Conservation (phyloP, 2,113 vertebrate genomes). For the Oostethus manadensis region DNA sequence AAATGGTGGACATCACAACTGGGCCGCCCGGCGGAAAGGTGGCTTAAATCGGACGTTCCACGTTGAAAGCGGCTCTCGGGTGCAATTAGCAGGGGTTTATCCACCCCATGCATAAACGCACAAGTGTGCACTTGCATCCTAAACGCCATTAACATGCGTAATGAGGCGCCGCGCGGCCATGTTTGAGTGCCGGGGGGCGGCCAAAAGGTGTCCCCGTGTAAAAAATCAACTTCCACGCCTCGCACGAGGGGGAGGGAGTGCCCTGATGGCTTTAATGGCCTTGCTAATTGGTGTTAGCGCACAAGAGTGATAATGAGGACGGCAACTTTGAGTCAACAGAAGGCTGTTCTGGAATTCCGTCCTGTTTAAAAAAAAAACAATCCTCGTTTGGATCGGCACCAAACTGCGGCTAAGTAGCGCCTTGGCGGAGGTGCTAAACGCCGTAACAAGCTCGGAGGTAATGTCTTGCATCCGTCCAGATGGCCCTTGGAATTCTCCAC, state of each 20-base stretch:
- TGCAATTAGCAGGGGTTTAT: constrained; percentile 43
- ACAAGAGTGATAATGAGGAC: constrained; percentile 57
- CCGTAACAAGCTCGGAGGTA: constrained; percentile 16
- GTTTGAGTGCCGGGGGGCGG: constrained; percentile 19
- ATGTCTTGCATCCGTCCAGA: constrained; percentile 46
- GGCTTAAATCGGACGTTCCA: background rate
- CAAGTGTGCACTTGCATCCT: constrained; percentile 6
- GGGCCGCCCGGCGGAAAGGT: too few relatives aligned
- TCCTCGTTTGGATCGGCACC: too few relatives aligned
- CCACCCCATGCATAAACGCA: constrained; percentile 39
- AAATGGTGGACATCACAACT: too few relatives aligned
- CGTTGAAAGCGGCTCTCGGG: constrained; percentile 14
- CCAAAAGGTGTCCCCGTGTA: constrained; percentile 19
- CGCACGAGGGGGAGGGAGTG: background rate
- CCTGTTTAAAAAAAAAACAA: too few relatives aligned
- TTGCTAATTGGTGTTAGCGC: constrained; percentile 47
- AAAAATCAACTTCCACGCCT: constrained; percentile 5
- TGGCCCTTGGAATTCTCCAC: constrained; percentile 48
- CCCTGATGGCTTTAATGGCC: constrained; percentile 38
- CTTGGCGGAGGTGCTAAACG: too few relatives aligned
- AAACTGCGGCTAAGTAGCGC: too few relatives aligned
- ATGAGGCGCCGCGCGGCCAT: constrained; percentile 12
- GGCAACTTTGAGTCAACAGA: constrained; percentile 13
- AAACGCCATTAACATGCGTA: constrained; percentile 43
- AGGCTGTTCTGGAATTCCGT: constrained; percentile 2